Base-by-base conservation (phyloP, 1,140 invertebrate species). In the Papilio dardanus region DNA sequence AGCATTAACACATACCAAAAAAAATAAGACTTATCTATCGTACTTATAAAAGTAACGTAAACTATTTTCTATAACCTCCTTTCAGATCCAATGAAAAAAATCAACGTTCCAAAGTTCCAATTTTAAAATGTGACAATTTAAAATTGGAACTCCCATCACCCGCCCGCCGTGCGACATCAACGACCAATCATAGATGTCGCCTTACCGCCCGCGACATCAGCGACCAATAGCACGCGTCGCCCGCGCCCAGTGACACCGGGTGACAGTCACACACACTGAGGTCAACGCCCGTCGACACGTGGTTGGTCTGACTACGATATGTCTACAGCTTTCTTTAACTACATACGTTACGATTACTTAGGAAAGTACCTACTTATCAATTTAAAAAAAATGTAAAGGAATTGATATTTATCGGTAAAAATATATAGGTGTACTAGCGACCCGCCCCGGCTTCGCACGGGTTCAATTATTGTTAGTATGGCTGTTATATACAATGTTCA, bases 121-220 rank as follows among this genome's bases (percentile, higher is more conserved):
- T 65, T 54, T 73, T 40, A 62, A 62, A 76, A 12, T 8, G 42
- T 31, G 19, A 21, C 69, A 75, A 58, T 82, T 83, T 77, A 75
- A 87, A 89, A 85, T 84, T 77, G 65, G 81, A 87, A 83, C 75
- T 74, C 76, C 31, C 46, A 78, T 80, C 77, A 78, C 80, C 81
- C 91, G 86, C 90, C 89, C 76, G 76, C 81, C 71, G 71, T 79
- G 88, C 89, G 91, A 93, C 91, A 92, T 82, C 80, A 79, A 62
- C 71, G 75, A 82, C 90, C 90, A 93, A 92, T 90, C 68, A 76
- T 77, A 76, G 83, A 89, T 92, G 91, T 91, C 89, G 85, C 91
- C 79, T 73, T 79, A 75, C 82, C 87, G 87, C 88, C 86, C 83
- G 89, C 88, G 91, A 93, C 91, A 92, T 8, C 35, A 40, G n/a